A percentile compares a stretch with the other conserved stretches of the same genome.
phyloP scores from a whole-genome alignment of 2,888 invertebrate species.

The Machimus rusticus region DNA sequence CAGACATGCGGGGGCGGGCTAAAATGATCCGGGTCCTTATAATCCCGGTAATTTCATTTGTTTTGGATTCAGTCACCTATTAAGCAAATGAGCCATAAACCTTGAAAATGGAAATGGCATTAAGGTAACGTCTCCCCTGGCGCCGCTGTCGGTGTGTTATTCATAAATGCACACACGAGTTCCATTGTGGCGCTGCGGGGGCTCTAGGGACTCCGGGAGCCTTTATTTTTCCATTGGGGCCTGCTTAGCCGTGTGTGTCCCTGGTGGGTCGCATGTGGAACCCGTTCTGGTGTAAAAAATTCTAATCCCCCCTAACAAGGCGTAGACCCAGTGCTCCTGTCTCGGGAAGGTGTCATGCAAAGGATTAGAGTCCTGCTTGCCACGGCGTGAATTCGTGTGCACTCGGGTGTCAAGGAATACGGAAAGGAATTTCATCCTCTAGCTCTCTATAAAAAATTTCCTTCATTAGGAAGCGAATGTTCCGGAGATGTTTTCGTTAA shows the following conservation, averaged over 20 bases:
- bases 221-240: not conserved
- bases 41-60: slow-evolving; percentile 32
- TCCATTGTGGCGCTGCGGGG: not conserved
- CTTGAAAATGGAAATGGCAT: slow-evolving; percentile 42
- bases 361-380: not conserved
- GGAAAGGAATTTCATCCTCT: not conserved
- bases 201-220: not conserved
- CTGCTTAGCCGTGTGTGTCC: not conserved
- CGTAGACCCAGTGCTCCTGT: not conserved
- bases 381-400: slow-evolving; percentile 29
- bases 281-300: slow-evolving; percentile 3
- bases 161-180: slow-evolving; percentile 34
- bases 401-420: slow-evolving; percentile 6
- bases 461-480: slow-evolving; percentile 19
- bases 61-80: slow-evolving; percentile 36
- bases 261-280: not conserved
- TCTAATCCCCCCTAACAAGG: slow-evolving; percentile 17
- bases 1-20: not conserved
- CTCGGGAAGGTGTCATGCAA: slow-evolving; percentile 12
- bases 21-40: slow-evolving; percentile 16
- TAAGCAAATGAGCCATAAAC: slow-evolving; percentile 41
- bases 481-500: not conserved
- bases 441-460: slow-evolving; percentile 23
- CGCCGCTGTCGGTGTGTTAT: slow-evolving; percentile 32
- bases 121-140: slow-evolving; percentile 41